Conservation (phyloP, 2,113 vertebrate species). For the Cryptoleucopteryx plumbea region DNA sequence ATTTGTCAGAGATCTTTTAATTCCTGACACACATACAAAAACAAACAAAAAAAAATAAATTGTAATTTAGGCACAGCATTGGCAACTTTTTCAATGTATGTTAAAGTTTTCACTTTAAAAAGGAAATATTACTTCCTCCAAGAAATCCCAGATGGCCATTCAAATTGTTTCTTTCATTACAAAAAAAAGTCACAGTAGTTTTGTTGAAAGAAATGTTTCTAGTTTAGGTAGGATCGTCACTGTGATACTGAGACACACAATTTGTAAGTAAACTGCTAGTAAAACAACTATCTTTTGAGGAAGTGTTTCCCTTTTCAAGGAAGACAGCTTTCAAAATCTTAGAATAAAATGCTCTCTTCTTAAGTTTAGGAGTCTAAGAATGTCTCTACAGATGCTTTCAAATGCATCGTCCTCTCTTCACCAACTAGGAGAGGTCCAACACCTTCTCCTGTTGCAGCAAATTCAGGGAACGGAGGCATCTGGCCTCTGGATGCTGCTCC, state of each 20-base stretch:
- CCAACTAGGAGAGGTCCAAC: not conserved
- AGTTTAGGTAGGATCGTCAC: not conserved
- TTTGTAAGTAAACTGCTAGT: not conserved
- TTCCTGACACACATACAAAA: not conserved
- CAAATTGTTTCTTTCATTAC: not conserved
- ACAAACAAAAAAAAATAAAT: too few relatives aligned
- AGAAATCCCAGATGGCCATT: not conserved
- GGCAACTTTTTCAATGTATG: not conserved
- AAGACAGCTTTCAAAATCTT: not conserved
- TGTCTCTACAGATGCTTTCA: not conserved
- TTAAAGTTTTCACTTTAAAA: not conserved
- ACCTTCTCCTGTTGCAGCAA: rapidly evolving
- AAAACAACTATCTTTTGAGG: not conserved
- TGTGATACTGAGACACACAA: not conserved
- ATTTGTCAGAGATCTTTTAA: not conserved
- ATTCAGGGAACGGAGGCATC: not conserved
- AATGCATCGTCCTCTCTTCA: not conserved
- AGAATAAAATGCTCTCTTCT: not conserved
- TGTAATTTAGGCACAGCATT: not conserved
- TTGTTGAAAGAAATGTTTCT: not conserved
- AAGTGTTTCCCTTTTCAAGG: not conserved
- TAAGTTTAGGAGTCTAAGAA: not conserved
- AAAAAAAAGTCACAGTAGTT: not conserved
- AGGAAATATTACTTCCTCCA: not conserved
- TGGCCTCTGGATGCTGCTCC: not conserved